Conservation (phyloP, 1,140 invertebrate species). For the Cydia amplana region DNA sequence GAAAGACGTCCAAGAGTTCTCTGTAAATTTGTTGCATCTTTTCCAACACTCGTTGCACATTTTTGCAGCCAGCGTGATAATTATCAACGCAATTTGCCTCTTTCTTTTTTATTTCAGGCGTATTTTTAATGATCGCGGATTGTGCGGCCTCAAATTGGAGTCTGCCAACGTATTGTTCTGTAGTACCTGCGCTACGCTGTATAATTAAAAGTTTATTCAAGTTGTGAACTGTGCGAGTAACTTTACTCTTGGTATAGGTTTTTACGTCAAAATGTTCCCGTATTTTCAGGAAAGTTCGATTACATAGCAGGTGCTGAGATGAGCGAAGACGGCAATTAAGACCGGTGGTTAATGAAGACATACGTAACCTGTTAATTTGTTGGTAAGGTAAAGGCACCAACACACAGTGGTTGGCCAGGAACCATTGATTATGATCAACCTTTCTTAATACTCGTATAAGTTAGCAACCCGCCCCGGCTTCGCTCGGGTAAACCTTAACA, state of each 20-base stretch:
- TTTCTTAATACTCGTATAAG: no score
- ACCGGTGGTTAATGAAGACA: no score
- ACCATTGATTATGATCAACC: no score
- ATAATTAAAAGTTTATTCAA: conserved; percentile 33
- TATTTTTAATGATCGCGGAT: conserved; percentile 28
- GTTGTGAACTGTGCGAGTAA: not conserved
- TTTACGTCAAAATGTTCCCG: conserved; percentile 2
- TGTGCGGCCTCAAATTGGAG: conserved; percentile 4
- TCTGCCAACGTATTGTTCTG: conserved; percentile 2
- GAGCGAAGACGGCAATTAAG: no score
- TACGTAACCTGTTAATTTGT: no score
- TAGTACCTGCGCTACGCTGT: not conserved
- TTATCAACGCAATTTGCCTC: conserved; percentile 24
- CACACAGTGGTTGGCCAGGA: no score
- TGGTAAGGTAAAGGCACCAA: no score
- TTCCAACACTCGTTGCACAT: conserved; percentile 43
- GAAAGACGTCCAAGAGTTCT: conserved; percentile 35
- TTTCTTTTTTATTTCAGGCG: not conserved
- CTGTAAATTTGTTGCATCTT: conserved; percentile 37
- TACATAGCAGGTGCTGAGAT: no score
- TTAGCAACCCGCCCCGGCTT: no score
- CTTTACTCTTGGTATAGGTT: not conserved
- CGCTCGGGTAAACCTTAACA: no score
- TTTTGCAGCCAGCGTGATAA: conserved; percentile 34
- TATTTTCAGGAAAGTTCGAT: no score